Evolutionary conservation across 1,140 invertebrate species (phyloP).

Genomic region (Microplitis demolitor): DNA sequence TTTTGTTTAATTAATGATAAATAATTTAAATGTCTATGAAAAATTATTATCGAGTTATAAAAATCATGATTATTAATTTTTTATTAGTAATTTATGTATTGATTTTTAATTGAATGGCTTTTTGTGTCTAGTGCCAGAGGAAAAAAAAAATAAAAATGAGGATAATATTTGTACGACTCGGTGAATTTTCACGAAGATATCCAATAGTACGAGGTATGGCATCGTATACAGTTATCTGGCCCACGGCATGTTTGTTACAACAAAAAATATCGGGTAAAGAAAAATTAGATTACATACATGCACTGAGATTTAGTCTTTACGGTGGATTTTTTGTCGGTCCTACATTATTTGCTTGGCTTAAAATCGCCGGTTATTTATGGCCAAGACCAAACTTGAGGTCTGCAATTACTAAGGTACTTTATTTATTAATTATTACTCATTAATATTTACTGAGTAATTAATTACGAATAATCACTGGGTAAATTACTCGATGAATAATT

Average conservation of each 20-base stretch:
- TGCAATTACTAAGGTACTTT: conserved; percentile 70
- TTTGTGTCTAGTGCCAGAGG: conserved; percentile 13
- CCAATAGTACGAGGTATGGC: conserved; percentile 72
- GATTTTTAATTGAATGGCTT: neutral
- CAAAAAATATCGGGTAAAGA: conserved; percentile 64
- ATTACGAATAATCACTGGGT: no score
- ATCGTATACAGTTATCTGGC: conserved; percentile 76
- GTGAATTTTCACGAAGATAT: conserved; percentile 56
- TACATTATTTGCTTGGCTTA: conserved; percentile 73
- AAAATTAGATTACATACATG: conserved; percentile 64
- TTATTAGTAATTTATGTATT: neutral
- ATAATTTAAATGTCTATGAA: no score
- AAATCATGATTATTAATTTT: no score
- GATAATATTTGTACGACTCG: conserved; percentile 53
- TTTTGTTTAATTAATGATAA: no score
- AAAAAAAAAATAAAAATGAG: conserved; percentile 41
- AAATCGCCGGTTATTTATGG: conserved; percentile 67
- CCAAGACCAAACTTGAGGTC: conserved; percentile 68
- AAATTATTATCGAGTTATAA: no score
- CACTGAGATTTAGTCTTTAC: conserved; percentile 70
- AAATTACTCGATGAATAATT: no score
- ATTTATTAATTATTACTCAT: conserved; percentile 2
- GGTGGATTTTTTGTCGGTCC: conserved; percentile 75
- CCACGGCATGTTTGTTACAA: conserved; percentile 67
- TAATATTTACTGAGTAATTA: neutral